Evolutionary conservation across 2,113 vertebrate species (phyloP), one percentile per base, ranked within the genome.

Genomic region (Seriola dumerili): DNA sequence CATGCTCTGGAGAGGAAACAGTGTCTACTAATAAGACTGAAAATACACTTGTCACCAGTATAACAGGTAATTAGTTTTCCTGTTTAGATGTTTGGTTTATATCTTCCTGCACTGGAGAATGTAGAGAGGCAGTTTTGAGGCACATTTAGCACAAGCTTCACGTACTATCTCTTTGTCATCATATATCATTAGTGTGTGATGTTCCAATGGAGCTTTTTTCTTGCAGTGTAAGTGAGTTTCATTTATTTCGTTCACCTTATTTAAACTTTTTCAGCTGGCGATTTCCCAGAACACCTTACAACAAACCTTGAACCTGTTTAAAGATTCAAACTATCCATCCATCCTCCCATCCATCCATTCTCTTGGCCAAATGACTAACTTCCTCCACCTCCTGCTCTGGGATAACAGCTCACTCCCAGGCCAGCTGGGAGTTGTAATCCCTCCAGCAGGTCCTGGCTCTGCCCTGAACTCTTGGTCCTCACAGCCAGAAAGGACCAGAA

Each of bases 401-500:
- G 77, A 84, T 52, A 61, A 71, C 32, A 19, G 34, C 65, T 75
- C 21, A 36, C 64, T 81, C 73, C 77, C 80, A 50, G 84, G 54
- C 84, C 87, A 84, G 80, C 77, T 84, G 84, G 76, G 83, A 78
- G 58, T 62, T 83, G 80, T 66, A 67, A 78, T 81, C 77, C 76
- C 80, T 83, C 72, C 69, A 80, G 68, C 76, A 61, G 69, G 84
- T 78, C 73, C 80, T 84, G 83, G 87, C 76, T 57, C 72, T 42
- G 25, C 34, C 62, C 25, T n/a, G 48, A 23, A 64, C 79, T 75
- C 62, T 25, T 29, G 38, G 70, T 55, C 81, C 68, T 25, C 11
- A 1, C 65, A 57, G 40, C 64, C 25, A 0, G 42, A 48, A 21
- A 17, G 54, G 21, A 59, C 54, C 63, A 44, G 25, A 38, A 10